These are phyloP conservation scores for Petrolisthes manimaculis DNA, from an alignment of 2,888 invertebrate species.

Conservation along the genomic window DNA sequence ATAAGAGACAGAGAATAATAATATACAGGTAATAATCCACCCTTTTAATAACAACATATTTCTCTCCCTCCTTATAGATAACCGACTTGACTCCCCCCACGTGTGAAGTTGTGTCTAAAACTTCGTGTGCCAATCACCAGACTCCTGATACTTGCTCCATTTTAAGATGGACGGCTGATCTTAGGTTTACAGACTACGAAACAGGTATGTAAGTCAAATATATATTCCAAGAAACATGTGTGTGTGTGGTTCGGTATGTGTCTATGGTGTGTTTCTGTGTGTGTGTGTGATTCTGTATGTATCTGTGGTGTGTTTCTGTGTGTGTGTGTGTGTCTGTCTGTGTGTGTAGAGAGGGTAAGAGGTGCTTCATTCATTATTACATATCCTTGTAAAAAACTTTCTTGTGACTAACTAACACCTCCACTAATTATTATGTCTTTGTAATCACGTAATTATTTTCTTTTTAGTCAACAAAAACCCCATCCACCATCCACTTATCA, in stretches of 20 bases:
- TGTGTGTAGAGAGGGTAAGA: not conserved
- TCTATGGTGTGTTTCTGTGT: too few relatives aligned
- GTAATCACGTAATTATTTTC: not conserved
- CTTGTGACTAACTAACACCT: not conserved
- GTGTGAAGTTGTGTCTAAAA: conserved; percentile 3
- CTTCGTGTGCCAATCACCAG: not conserved
- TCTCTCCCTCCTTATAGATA: not conserved
- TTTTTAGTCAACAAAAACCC: not conserved
- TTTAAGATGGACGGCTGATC: not conserved
- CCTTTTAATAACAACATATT: not conserved
- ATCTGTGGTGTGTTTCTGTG: too few relatives aligned
- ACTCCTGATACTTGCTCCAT: not conserved
- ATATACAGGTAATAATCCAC: too few relatives aligned
- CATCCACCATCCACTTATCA: not conserved
- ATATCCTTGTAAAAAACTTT: not conserved
- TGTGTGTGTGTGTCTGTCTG: not conserved
- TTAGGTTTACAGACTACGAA: conserved; percentile 1
- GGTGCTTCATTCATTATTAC: not conserved
- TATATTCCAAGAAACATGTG: not conserved
- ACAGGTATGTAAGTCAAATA: not conserved
- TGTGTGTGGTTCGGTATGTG: too few relatives aligned
- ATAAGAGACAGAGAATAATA: too few relatives aligned
- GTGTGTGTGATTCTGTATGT: too few relatives aligned
- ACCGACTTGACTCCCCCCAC: not conserved
- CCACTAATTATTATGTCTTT: not conserved